These are phyloP conservation scores for Clusia tigrina DNA, from an alignment of 2,888 invertebrate species.

Conservation along the genomic window DNA sequence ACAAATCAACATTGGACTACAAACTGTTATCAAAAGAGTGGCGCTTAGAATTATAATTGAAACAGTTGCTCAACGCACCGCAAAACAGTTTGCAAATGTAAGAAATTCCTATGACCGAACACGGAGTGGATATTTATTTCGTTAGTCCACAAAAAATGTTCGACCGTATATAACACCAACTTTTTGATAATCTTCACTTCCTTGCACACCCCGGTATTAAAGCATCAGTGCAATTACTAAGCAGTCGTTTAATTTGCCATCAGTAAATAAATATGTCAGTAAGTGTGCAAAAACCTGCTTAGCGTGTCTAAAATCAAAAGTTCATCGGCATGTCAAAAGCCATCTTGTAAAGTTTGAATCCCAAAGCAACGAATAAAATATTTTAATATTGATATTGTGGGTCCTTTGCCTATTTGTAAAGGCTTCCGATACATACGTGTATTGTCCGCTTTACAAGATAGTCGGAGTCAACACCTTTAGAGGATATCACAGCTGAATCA, in stretches of 20 bases:
- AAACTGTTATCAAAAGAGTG: not conserved
- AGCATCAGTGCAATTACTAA: not conserved
- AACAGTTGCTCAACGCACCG: not conserved
- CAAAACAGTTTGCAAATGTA: not conserved
- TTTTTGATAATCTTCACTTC: conserved; percentile 10
- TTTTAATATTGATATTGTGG: conserved; percentile 28
- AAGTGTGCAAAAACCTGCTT: conserved; percentile 3
- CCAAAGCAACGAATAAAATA: conserved; percentile 27
- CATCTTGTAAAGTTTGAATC: conserved; percentile 14
- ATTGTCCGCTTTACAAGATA: conserved; percentile 27
- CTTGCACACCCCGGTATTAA: conserved; percentile 21
- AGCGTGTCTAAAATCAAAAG: conserved; percentile 8
- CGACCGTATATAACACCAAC: conserved; percentile 21
- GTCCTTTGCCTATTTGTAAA: conserved; percentile 21
- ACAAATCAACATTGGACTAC: not conserved
- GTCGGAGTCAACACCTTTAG: conserved; percentile 25
- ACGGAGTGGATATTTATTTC: not conserved
- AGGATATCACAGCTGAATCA: conserved; percentile 23
- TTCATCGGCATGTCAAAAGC: conserved; percentile 12
- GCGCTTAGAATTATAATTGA: not conserved
- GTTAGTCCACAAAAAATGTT: not conserved
- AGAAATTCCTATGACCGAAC: too few relatives aligned
- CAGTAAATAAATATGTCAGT: not conserved
- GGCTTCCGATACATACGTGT: conserved; percentile 20
- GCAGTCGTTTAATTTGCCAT: conserved; percentile 25